Percentiles rank a stretch among this genome's conserved stretches.
Evolutionary conservation across 64 coral and sea anemone genomes (phyloP).

Genomic region (Exaiptasia diaphana): DNA sequence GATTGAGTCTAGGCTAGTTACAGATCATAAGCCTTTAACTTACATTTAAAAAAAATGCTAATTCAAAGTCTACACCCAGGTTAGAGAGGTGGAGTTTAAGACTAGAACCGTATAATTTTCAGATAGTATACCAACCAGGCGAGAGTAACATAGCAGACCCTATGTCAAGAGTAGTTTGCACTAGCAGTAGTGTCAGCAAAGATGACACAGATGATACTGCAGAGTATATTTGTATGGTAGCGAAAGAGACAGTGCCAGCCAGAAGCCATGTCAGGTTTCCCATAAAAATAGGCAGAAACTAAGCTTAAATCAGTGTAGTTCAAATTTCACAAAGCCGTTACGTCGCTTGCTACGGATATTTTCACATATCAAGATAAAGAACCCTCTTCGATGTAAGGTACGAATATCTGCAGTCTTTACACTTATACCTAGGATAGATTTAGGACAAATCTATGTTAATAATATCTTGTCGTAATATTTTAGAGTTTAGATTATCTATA

Average conservation of each 20-base stretch:
- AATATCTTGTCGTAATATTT: background rate
- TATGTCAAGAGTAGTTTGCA: background rate
- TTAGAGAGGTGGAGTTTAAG: constrained; percentile 28
- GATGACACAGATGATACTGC: background rate
- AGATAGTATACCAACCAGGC: background rate
- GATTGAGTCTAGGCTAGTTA: background rate
- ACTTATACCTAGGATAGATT: background rate
- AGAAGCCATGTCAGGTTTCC: background rate
- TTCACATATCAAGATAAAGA: too few species aligned
- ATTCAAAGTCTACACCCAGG: background rate
- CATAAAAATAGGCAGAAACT: background rate
- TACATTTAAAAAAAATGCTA: background rate
- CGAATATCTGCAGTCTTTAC: background rate
- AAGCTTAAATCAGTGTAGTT: background rate
- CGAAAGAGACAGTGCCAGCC: too few species aligned
- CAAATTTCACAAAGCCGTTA: background rate
- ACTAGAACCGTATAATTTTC: constrained; percentile 19
- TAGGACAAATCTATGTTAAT: background rate
- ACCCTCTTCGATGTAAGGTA: background rate
- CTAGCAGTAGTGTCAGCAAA: background rate
- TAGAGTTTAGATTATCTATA: background rate
- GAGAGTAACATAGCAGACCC: background rate
- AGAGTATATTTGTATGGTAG: background rate
- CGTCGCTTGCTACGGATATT: background rate
- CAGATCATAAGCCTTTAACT: constrained; percentile 19